A percentile compares a stretch with the other conserved stretches of the same genome.
Conservation (phyloP, 2,888 invertebrate species). For the Chrysina gloriosa region DNA sequence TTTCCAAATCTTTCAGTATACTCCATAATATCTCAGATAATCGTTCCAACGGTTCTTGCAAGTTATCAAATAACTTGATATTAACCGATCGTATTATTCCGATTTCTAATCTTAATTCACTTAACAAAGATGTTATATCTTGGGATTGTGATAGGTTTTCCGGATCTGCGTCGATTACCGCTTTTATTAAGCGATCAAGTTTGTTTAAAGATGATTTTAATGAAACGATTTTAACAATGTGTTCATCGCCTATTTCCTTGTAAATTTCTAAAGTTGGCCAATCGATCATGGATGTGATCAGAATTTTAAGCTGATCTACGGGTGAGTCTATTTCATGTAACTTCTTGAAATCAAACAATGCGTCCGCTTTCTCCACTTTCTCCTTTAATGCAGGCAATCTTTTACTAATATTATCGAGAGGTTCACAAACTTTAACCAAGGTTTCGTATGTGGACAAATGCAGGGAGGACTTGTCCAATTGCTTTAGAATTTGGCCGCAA, state of each 20-base stretch:
- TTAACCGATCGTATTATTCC: constrained; percentile 5
- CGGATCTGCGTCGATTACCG: neutral
- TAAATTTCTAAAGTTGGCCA: constrained; percentile 24
- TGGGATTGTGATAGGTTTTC: neutral
- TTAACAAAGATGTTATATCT: neutral
- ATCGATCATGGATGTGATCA: constrained; percentile 15
- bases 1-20: constrained; percentile 4
- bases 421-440: constrained; percentile 17
- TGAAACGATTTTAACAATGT: constrained; percentile 13
- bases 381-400: neutral
- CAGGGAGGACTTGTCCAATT: constrained; percentile 34
- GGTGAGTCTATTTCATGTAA: constrained; percentile 14
- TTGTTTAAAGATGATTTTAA: constrained; percentile 14
- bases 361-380: neutral
- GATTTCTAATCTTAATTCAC: constrained; percentile 12
- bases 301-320: neutral
- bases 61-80: constrained; percentile 19
- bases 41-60: constrained; percentile 17
- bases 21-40: constrained; percentile 17
- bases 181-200: neutral
- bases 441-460: constrained; percentile 28
- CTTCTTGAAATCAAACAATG: neutral
- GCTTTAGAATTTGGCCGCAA: constrained; percentile 14
- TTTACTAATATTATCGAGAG: constrained; percentile 6
- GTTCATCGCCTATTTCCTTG: constrained; percentile 23